Percentiles rank a stretch among this genome's conserved stretches.
These are phyloP conservation scores for Orthosia gothica DNA, from an alignment of 2,888 invertebrate species.

Conservation along the genomic window DNA sequence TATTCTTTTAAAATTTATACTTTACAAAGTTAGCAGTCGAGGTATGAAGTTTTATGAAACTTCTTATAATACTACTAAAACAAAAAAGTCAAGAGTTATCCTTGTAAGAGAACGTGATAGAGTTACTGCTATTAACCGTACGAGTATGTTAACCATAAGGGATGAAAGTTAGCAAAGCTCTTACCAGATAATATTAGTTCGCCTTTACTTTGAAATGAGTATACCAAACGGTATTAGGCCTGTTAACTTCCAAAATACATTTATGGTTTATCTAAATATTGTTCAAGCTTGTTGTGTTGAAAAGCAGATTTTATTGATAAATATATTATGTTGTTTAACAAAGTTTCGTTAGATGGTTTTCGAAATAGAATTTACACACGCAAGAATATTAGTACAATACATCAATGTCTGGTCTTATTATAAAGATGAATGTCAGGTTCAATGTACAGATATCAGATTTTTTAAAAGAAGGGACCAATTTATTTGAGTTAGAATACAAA, in stretches of 20 bases:
- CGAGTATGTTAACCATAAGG: slow-evolving; percentile 30
- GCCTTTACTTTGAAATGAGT: slow-evolving; percentile 32
- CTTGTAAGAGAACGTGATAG: background rate
- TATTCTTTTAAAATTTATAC: background rate
- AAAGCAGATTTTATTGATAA: slow-evolving; percentile 8
- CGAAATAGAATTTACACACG: background rate
- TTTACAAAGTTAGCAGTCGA: background rate
- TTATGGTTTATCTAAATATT: slow-evolving; percentile 17
- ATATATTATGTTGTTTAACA: background rate
- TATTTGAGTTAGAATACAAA: slow-evolving; percentile 47
- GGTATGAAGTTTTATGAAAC: background rate
- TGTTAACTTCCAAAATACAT: slow-evolving; percentile 25
- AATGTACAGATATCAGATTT: slow-evolving; percentile 40
- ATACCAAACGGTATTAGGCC: slow-evolving; percentile 13
- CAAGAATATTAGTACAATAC: slow-evolving; percentile 13
- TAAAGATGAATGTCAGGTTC: slow-evolving; percentile 39
- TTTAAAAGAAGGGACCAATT: slow-evolving; percentile 54
- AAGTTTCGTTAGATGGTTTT: background rate
- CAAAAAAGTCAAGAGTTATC: background rate
- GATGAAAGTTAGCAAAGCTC: slow-evolving; percentile 46
- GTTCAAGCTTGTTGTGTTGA: background rate
- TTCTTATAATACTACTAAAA: background rate
- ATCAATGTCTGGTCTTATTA: slow-evolving; percentile 23
- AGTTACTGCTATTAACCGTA: background rate
- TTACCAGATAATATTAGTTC: slow-evolving; percentile 26